These are phyloP conservation scores for Buphagus erythrorhynchus DNA, from an alignment of 2,797 vertebrate genomes.

Conservation along the genomic window DNA sequence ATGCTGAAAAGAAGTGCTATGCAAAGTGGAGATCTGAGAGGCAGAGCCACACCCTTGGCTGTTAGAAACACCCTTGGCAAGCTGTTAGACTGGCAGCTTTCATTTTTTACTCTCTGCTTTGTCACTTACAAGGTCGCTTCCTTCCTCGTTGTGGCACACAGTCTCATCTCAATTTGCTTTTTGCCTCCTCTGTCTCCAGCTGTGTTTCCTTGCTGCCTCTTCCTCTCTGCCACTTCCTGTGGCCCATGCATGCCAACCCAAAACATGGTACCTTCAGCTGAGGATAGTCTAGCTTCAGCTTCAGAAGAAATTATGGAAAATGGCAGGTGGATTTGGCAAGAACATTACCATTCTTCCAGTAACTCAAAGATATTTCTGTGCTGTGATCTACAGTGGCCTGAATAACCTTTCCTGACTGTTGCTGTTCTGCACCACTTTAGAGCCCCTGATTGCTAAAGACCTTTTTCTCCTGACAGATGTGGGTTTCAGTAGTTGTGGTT, in stretches of 20 bases:
- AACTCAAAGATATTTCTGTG: background rate
- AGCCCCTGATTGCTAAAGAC: background rate
- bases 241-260: background rate
- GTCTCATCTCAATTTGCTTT: background rate
- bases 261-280: background rate
- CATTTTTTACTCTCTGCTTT: background rate
- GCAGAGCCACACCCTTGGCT: background rate
- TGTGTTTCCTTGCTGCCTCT: background rate
- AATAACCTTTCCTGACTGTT: background rate
- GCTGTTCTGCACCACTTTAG: background rate
- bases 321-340: background rate
- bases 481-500: background rate
- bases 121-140: background rate
- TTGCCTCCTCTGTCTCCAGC: background rate
- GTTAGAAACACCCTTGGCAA: no score
- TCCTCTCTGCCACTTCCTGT: background rate
- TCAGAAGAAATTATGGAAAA: background rate
- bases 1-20: background rate
- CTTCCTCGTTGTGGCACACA: background rate
- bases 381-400: background rate
- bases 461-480: background rate
- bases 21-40: background rate
- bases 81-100: background rate
- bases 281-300: background rate
- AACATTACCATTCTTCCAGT: background rate